These are phyloP conservation scores for Tachina lurida DNA, from an alignment of 2,888 invertebrate genomes.

Conservation along the genomic window DNA sequence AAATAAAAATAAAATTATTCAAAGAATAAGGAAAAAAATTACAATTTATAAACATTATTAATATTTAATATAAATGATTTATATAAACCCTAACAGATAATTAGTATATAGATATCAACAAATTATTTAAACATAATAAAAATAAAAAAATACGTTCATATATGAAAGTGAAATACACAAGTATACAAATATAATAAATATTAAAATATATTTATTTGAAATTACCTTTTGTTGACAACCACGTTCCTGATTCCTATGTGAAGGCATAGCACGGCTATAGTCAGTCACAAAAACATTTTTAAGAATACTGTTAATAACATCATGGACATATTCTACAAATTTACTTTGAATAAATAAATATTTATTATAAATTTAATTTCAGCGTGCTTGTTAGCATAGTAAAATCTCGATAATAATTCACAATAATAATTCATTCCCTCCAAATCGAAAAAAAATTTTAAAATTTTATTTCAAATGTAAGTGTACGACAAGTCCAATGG, in stretches of 20 bases:
- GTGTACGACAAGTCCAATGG: too few relatives aligned
- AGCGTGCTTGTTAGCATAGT: neutral
- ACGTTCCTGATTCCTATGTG: too few relatives aligned
- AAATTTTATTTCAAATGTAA: too few relatives aligned
- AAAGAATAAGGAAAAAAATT: conserved; percentile 24
- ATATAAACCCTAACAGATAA: conserved; percentile 4
- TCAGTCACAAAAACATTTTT: too few relatives aligned
- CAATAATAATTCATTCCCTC: too few relatives aligned
- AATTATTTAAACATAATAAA: conserved; percentile 57
- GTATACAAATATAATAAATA: conserved; percentile 27
- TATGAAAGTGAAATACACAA: conserved; percentile 42
- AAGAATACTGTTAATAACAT: too few relatives aligned
- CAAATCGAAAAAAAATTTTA: too few relatives aligned
- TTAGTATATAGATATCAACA: conserved; percentile 27
- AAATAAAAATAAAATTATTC: neutral
- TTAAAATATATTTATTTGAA: neutral
- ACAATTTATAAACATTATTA: conserved; percentile 6
- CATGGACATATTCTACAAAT: too few relatives aligned
- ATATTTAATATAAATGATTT: conserved; percentile 36
- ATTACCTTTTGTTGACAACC: neutral
- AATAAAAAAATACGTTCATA: conserved; percentile 2
- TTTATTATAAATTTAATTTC: too few relatives aligned
- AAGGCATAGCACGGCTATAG: too few relatives aligned
- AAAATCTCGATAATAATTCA: too few relatives aligned
- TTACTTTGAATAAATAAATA: too few relatives aligned